Percentiles rank a stretch among this genome's conserved stretches.
phyloP scores from a whole-genome alignment of 2,797 vertebrate species.

The Strix occidentalis region DNA sequence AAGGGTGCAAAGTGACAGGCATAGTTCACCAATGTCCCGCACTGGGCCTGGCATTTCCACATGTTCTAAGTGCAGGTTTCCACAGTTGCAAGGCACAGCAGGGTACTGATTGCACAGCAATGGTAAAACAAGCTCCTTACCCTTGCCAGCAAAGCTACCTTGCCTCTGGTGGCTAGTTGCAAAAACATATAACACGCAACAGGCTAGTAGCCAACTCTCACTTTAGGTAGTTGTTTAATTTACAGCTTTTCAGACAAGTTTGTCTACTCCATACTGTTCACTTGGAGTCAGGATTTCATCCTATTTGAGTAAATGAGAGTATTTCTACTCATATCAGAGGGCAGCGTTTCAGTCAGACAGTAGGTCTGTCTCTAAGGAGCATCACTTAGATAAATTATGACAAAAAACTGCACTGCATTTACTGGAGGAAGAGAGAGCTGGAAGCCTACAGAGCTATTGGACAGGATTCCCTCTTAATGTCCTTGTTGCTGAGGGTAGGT shows the following conservation, averaged over 20 bases:
- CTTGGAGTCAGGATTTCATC: background rate
- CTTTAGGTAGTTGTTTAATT: background rate
- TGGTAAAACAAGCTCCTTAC: background rate
- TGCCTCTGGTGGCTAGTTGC: background rate
- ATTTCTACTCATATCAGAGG: background rate
- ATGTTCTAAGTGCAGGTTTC: background rate
- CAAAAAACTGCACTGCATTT: background rate
- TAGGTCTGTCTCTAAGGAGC: background rate
- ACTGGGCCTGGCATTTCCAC: background rate
- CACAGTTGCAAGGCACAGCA: background rate
- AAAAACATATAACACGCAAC: background rate
- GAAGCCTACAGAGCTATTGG: background rate
- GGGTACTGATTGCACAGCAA: background rate
- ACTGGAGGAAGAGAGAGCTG: background rate
- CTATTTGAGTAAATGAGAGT: background rate
- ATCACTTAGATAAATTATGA: background rate
- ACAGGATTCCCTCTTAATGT: background rate
- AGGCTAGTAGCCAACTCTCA: background rate
- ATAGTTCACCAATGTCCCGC: background rate
- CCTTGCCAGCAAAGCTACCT: background rate
- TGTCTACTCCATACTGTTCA: background rate
- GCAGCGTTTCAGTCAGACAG: background rate
- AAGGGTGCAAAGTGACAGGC: background rate
- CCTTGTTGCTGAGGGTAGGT: background rate
- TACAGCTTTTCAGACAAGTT: background rate